Conservation (phyloP, 2,888 invertebrate species). For the Mythimna albipuncta region DNA sequence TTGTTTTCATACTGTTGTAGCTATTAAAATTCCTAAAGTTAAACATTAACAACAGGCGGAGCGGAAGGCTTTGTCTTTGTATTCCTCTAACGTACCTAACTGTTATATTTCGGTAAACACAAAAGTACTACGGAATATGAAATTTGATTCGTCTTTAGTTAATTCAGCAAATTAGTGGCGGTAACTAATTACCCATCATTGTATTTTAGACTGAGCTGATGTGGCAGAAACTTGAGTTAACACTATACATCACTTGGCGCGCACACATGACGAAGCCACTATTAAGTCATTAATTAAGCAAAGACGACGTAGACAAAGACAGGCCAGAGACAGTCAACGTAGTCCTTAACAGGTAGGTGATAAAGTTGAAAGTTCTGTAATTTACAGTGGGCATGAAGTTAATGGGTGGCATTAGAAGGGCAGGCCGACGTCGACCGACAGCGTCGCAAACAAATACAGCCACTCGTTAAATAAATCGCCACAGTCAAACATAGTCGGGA, state of each 20-base stretch:
- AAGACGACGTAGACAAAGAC: slow-evolving; percentile 69
- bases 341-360: slow-evolving; percentile 68
- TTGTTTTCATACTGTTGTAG: slow-evolving; percentile 52
- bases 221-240: slow-evolving; percentile 65
- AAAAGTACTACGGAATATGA: slow-evolving; percentile 44
- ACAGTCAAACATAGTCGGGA: slow-evolving; percentile 82
- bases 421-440: slow-evolving; percentile 71
- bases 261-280: slow-evolving; percentile 78
- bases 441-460: slow-evolving; percentile 84
- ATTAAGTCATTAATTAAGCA: slow-evolving; percentile 84
- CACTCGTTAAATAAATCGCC: slow-evolving; percentile 86
- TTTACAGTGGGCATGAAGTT: slow-evolving; percentile 75
- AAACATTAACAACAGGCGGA: slow-evolving; percentile 57
- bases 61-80: slow-evolving; percentile 50
- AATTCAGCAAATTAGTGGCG: slow-evolving; percentile 52
- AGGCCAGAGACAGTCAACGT: slow-evolving; percentile 57
- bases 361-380: slow-evolving; percentile 79
- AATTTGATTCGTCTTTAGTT: slow-evolving; percentile 52
- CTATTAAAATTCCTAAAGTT: slow-evolving; percentile 62
- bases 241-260: slow-evolving; percentile 72
- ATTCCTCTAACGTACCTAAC: slow-evolving; percentile 32
- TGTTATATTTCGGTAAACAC: slow-evolving; percentile 44
- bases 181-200: slow-evolving; percentile 64
- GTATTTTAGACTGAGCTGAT: slow-evolving; percentile 61
- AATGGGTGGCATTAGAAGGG: slow-evolving; percentile 82